These are phyloP conservation scores for Athrips mouffetella DNA, from an alignment of 2,888 invertebrate genomes.

Conservation along the genomic window DNA sequence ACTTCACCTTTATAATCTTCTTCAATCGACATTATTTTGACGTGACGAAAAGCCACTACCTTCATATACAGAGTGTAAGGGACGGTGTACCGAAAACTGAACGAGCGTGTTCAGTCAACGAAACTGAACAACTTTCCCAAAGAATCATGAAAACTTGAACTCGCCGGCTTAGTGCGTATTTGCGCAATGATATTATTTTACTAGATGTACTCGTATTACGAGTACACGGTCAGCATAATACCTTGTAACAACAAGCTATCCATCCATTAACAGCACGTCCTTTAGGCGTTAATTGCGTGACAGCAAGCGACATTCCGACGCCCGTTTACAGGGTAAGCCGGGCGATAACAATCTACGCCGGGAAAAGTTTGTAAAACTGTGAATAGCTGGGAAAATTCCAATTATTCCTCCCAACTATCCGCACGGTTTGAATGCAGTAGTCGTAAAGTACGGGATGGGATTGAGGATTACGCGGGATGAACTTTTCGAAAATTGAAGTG, in stretches of 20 bases:
- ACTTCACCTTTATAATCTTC: too few relatives aligned
- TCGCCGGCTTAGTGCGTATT: too few relatives aligned
- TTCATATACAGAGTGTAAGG: too few relatives aligned
- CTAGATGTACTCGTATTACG: too few relatives aligned
- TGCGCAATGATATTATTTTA: too few relatives aligned
- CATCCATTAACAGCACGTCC: background rate
- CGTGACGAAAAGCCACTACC: too few relatives aligned
- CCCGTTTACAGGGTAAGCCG: background rate
- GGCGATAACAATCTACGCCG: conserved; percentile 1
- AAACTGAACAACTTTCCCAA: too few relatives aligned
- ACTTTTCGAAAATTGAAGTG: conserved; percentile 2
- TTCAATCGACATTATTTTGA: too few relatives aligned
- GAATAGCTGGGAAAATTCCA: background rate
- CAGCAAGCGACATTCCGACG: conserved; percentile 1
- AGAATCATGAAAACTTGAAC: too few relatives aligned
- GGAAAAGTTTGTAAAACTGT: conserved; percentile 4
- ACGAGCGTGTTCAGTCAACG: too few relatives aligned
- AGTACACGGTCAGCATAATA: background rate
- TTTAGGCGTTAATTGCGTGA: background rate
- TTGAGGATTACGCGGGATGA: conserved; percentile 1
- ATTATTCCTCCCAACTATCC: background rate
- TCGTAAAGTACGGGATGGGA: conserved; percentile 1
- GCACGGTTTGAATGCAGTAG: conserved; percentile 4
- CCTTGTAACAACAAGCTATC: background rate
- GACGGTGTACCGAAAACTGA: too few relatives aligned